These are phyloP conservation scores for Drosophila setosimentum DNA, from an alignment of 2,888 invertebrate species.

Conservation along the genomic window DNA sequence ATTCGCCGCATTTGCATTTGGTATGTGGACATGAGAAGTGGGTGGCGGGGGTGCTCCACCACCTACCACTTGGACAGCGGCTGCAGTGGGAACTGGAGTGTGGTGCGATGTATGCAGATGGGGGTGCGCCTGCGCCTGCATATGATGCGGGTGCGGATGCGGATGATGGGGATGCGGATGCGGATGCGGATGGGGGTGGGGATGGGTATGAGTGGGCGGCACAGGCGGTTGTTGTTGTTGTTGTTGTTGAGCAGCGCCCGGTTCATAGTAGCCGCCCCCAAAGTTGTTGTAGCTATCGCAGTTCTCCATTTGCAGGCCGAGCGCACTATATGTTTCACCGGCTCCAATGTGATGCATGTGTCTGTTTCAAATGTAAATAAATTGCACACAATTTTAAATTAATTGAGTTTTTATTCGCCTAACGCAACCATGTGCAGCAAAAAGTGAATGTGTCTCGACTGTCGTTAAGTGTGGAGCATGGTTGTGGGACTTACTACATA, in stretches of 20 bases:
- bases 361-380: constrained; percentile 22
- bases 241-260: constrained; percentile 79
- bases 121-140: constrained; percentile 86
- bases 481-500: neutral
- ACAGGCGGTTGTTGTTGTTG: constrained; percentile 81
- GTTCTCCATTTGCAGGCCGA: constrained; percentile 83
- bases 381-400: neutral
- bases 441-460: neutral
- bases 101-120: constrained; percentile 66
- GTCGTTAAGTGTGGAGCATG: neutral
- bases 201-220: constrained; percentile 86
- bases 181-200: constrained; percentile 86
- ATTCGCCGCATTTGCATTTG: constrained; percentile 39
- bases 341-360: constrained; percentile 75
- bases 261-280: constrained; percentile 75
- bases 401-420: neutral
- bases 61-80: constrained; percentile 54
- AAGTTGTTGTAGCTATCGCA: constrained; percentile 81
- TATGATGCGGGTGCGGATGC: constrained; percentile 86
- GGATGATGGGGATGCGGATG: constrained; percentile 84
- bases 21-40: constrained; percentile 73
- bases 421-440: neutral
- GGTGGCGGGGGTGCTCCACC: constrained; percentile 81
- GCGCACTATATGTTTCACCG: constrained; percentile 75
- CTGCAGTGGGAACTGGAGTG: constrained; percentile 50